These are phyloP conservation scores for Himalopsyche anomala DNA, from an alignment of 2,888 invertebrate genomes.

Conservation along the genomic window DNA sequence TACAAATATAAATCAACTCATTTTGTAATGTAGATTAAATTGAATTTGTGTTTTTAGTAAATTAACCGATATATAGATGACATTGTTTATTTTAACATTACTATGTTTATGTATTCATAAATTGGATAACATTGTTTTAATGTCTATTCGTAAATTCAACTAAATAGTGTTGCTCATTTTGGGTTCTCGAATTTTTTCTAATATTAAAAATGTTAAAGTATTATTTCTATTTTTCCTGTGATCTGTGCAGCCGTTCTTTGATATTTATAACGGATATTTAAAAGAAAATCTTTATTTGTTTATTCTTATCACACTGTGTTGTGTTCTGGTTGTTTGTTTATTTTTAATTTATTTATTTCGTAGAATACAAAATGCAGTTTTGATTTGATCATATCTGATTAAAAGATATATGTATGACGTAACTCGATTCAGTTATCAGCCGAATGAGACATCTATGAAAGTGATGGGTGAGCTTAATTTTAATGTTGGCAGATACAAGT, in stretches of 20 bases:
- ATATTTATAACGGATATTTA: not conserved
- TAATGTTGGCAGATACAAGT: too few relatives aligned
- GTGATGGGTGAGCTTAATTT: too few relatives aligned
- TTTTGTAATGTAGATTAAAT: not conserved
- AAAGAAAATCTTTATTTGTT: not conserved
- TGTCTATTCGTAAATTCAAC: too few relatives aligned
- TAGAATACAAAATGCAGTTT: not conserved
- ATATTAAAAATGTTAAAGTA: not conserved
- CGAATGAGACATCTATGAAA: too few relatives aligned
- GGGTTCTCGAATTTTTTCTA: not conserved
- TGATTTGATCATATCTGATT: not conserved
- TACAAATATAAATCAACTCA: slow-evolving; percentile 2
- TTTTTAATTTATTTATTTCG: not conserved
- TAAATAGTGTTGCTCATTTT: not conserved
- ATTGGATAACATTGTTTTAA: too few relatives aligned
- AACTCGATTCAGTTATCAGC: too few relatives aligned
- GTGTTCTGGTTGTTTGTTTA: not conserved
- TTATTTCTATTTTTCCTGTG: not conserved
- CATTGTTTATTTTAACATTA: too few relatives aligned
- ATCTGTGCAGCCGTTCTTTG: not conserved
- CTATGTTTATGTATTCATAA: too few relatives aligned
- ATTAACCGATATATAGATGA: too few relatives aligned
- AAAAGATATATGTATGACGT: too few relatives aligned
- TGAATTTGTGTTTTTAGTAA: not conserved
- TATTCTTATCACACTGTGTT: not conserved